Base-by-base conservation (phyloP, 2,888 invertebrate species). In the Trissoscelio sp. region DNA sequence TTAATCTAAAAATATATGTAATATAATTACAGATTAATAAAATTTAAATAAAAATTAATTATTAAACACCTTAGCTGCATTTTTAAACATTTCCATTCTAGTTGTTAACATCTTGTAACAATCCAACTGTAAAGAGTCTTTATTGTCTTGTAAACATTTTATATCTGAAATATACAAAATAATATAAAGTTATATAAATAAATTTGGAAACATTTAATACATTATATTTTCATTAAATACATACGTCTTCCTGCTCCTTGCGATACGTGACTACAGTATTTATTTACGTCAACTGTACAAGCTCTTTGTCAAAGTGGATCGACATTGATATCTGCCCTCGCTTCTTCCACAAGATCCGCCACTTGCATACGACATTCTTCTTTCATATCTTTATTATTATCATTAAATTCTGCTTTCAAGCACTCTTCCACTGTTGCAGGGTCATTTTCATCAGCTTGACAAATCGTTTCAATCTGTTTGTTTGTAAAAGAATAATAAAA, bases 181-280 rank as follows among this genome's bases (percentile, higher is more conserved):
- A 44, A 44, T 14, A 2, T 44, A 16, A 3, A 44, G n/a, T 44
- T 3, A 16, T n/a, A n/a, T n/a, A n/a, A n/a, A 18, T 70, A 14
- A 42, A 14, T 28, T 5, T 28, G n/a, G n/a, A n/a, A n/a, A n/a
- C n/a, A n/a, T n/a, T n/a, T n/a, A n/a, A n/a, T n/a, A n/a, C n/a
- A n/a, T n/a, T n/a, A n/a, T n/a, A n/a, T n/a, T n/a, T n/a, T n/a
- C n/a, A 34, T 11, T 3, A 48, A 51, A 55, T 18, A 58, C 95
- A 94, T 93, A 97, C 97, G 96, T 93, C 97, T 94, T 83, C 99
- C 98, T 88, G 97, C 96, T 67, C 99, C 99, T 89, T 96, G 96
- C 57, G 95, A 94, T 20, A 98, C 93, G 87, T 95, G 94, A 83
- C 94, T 94, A 88, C 97, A 97, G 89, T 95, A 96, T 87, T 95